Evolutionary conservation across 2,888 invertebrate species (phyloP).

Genomic region (Archaeoteleia sp.): DNA sequence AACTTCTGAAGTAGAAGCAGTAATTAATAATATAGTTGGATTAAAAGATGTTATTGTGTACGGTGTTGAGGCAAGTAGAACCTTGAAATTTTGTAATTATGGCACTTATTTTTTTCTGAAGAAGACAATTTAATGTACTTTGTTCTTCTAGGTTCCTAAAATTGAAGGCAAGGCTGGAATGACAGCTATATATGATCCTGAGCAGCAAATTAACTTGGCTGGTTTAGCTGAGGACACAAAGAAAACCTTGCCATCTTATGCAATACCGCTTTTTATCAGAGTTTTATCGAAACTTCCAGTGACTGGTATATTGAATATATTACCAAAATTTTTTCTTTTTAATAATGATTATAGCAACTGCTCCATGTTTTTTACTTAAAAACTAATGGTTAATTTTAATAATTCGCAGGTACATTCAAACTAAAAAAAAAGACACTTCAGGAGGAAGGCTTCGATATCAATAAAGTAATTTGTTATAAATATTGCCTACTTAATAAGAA

Average conservation of each 20-base stretch:
- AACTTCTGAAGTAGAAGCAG: slow-evolving; percentile 95
- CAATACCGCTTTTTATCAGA: slow-evolving; percentile 91
- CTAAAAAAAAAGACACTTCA: slow-evolving; percentile 92
- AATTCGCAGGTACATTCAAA: slow-evolving; percentile 89
- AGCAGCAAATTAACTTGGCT: slow-evolving; percentile 78
- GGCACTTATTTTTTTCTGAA: no score
- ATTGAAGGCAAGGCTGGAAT: slow-evolving; percentile 94
- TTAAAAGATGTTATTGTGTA: slow-evolving; percentile 90
- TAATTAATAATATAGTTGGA: slow-evolving; percentile 85
- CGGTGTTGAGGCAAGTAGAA: no score
- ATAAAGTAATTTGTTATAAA: slow-evolving; percentile 81
- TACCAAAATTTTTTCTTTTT: slow-evolving; percentile 46
- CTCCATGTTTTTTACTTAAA: slow-evolving; percentile 5
- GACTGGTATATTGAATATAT: no score
- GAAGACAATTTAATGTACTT: no score
- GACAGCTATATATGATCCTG: slow-evolving; percentile 89
- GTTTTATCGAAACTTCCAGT: slow-evolving; percentile 86
- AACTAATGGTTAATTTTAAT: slow-evolving; percentile 3
- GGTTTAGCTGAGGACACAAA: slow-evolving; percentile 81
- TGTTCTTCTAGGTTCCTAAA: slow-evolving; percentile 83
- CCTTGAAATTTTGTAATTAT: no score
- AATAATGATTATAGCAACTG: no score
- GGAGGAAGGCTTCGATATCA: slow-evolving; percentile 87
- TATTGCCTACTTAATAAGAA: no score
- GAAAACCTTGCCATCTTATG: slow-evolving; percentile 87